These are phyloP conservation scores for Patella ulyssiponensis DNA, from an alignment of 2,888 invertebrate genomes.

Conservation along the genomic window DNA sequence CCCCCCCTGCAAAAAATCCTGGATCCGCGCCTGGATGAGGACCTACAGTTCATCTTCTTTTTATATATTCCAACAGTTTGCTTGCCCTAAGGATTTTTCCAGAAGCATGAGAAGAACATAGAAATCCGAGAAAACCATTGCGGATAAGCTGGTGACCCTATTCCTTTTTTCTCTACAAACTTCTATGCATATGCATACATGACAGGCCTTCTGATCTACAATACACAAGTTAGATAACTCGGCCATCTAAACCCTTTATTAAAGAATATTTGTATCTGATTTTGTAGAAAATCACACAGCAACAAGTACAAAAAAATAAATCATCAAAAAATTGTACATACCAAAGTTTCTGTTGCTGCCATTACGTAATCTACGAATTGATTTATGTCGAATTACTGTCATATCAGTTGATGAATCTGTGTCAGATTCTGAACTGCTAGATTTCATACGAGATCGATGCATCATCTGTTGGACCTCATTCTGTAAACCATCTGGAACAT, in stretches of 20 bases:
- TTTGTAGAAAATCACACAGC: neutral
- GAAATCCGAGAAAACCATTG: too few relatives aligned
- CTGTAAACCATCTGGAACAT: slow-evolving; percentile 64
- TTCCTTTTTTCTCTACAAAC: too few relatives aligned
- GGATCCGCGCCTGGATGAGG: too few relatives aligned
- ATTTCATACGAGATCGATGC: slow-evolving; percentile 57
- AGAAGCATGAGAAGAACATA: too few relatives aligned
- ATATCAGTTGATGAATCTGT: slow-evolving; percentile 69
- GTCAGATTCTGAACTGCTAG: slow-evolving; percentile 70
- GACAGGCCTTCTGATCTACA: neutral
- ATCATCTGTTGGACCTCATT: slow-evolving; percentile 66
- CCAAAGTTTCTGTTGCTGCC: slow-evolving; percentile 68
- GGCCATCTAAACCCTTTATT: neutral
- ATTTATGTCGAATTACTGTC: slow-evolving; percentile 68
- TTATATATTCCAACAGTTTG: too few relatives aligned
- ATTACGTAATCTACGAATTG: slow-evolving; percentile 52
- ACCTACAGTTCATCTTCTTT: too few relatives aligned
- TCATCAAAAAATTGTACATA: slow-evolving; percentile 31
- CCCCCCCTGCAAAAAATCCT: too few relatives aligned
- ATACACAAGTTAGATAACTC: neutral
- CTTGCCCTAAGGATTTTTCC: too few relatives aligned
- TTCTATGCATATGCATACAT: too few relatives aligned
- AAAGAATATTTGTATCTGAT: neutral
- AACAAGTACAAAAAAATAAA: neutral
- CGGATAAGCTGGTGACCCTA: too few relatives aligned